Evolutionary conservation across 2,113 vertebrate genomes (phyloP).

Genomic region (Scatophagus argus): DNA sequence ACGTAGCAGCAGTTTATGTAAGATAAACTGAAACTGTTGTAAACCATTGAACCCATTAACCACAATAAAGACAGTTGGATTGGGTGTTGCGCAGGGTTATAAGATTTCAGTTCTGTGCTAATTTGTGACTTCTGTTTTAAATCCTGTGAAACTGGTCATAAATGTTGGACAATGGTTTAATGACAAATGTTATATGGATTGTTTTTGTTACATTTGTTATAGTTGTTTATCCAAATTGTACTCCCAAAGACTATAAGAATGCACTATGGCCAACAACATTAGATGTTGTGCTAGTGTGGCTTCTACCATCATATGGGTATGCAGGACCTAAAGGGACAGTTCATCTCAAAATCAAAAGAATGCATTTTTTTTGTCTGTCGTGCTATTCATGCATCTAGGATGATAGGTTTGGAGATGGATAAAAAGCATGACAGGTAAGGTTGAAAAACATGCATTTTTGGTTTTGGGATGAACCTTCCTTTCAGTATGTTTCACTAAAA

Average conservation of each 20-base stretch:
- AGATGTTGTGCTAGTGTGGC: background rate
- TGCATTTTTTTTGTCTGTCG: too few species aligned
- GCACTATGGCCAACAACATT: conserved; percentile 23
- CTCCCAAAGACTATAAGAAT: background rate
- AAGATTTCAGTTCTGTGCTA: background rate
- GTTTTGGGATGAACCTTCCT: too few species aligned
- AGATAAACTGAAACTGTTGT: conserved; percentile 44
- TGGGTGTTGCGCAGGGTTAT: background rate
- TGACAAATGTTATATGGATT: background rate
- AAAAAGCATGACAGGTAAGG: too few species aligned
- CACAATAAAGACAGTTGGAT: conserved; percentile 29
- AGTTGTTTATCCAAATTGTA: conserved; percentile 2
- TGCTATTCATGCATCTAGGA: too few species aligned
- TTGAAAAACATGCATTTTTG: too few species aligned
- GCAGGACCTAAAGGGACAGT: accelerated
- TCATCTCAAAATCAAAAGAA: too few species aligned
- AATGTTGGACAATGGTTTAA: background rate
- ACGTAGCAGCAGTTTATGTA: conserved; percentile 57
- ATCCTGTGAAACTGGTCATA: conserved; percentile 1
- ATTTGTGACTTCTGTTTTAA: conserved; percentile 16
- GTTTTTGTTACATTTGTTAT: conserved; percentile 1
- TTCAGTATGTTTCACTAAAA: background rate
- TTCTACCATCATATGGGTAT: background rate
- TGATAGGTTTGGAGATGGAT: too few species aligned
- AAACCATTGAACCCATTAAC: conserved; percentile 7